A percentile compares a stretch with the other conserved stretches of the same genome.
Evolutionary conservation across 2,797 vertebrate genomes (phyloP).

Genomic region (Acipenser transmontanus): DNA sequence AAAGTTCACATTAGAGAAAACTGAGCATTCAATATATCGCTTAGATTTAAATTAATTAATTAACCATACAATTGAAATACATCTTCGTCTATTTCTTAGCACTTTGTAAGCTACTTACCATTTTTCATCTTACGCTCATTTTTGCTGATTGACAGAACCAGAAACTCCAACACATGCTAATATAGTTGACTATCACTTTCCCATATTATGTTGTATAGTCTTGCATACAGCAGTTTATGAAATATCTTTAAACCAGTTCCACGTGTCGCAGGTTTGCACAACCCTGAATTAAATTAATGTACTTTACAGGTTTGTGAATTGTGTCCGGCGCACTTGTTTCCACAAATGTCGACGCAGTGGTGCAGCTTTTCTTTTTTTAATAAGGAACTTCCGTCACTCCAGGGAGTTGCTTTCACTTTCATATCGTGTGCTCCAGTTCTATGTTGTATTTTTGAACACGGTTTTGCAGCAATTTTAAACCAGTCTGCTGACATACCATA

Average conservation of each 20-base stretch:
- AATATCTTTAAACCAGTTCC: neutral
- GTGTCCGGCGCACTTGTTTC: neutral
- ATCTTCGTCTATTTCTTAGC: too few relatives aligned
- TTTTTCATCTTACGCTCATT: constrained; percentile 64
- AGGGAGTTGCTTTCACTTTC: constrained; percentile 26
- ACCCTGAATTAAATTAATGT: neutral
- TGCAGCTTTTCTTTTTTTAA: neutral
- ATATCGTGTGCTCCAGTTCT: neutral
- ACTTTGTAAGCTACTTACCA: constrained; percentile 47
- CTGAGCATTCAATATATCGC: too few relatives aligned
- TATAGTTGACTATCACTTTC: constrained; percentile 4
- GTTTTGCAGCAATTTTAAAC: too few relatives aligned
- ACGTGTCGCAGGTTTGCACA: neutral
- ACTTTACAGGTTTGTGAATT: neutral
- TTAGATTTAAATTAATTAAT: too few relatives aligned
- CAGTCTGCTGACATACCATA: too few relatives aligned
- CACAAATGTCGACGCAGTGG: neutral
- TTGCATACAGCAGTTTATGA: neutral
- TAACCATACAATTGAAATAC: too few relatives aligned
- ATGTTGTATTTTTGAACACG: too few relatives aligned
- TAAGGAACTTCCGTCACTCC: constrained; percentile 13
- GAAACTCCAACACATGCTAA: constrained; percentile 20
- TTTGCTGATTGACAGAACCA: constrained; percentile 34
- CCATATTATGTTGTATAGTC: neutral
- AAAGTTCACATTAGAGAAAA: too few relatives aligned